A percentile compares a stretch with the other conserved stretches of the same genome.
phyloP scores from a whole-genome alignment of 2,888 invertebrate species.

The Lochmaea capreae region DNA sequence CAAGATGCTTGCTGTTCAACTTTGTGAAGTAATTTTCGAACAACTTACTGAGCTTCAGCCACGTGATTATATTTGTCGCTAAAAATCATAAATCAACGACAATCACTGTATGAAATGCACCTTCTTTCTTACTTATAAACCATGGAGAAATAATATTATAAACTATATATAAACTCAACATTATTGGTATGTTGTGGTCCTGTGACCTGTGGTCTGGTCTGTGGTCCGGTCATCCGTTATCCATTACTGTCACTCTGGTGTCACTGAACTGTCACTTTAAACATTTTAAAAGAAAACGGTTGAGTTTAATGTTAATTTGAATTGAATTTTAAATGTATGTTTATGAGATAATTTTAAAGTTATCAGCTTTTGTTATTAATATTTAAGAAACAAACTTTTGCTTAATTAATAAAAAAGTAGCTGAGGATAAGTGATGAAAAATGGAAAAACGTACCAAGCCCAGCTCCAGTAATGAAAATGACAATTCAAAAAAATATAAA shows the following conservation, averaged over 20 bases:
- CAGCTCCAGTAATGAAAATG: conserved; percentile 16
- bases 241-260: background rate
- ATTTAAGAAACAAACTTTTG: background rate
- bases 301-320: background rate
- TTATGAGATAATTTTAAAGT: background rate
- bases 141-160: too few species aligned
- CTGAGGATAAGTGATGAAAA: conserved; percentile 4
- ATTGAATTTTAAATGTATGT: background rate
- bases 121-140: too few species aligned
- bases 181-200: too few species aligned
- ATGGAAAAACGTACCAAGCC: conserved; percentile 17
- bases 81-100: too few species aligned
- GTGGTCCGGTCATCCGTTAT: too few species aligned
- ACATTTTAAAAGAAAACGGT: background rate
- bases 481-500: conserved; percentile 41
- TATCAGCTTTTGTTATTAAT: background rate
- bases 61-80: too few species aligned
- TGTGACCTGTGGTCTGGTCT: background rate
- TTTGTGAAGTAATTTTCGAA: too few species aligned
- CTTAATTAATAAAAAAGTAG: background rate
- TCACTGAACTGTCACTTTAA: background rate
- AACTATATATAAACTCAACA: too few species aligned
- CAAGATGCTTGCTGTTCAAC: too few species aligned
- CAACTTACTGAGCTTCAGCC: too few species aligned
- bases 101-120: too few species aligned